Percentiles rank a stretch among this genome's conserved stretches.
phyloP scores from a whole-genome alignment of 2,888 invertebrate genomes.

The Idaea biselata region DNA sequence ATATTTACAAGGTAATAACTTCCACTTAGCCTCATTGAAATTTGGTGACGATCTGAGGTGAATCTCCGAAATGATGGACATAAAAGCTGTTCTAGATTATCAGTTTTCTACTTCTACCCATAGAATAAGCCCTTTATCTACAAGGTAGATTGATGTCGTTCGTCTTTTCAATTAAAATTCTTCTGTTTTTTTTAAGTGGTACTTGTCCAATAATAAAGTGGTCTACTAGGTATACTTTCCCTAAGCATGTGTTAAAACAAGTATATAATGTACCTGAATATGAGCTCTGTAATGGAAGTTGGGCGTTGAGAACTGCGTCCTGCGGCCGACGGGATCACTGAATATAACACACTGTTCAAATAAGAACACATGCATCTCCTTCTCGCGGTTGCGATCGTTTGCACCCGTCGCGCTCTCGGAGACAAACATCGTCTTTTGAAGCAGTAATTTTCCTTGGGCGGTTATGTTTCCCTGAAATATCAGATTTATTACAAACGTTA shows the following conservation, averaged over 20 bases:
- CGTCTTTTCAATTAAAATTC: no score
- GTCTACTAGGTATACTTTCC: neutral
- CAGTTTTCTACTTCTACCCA: no score
- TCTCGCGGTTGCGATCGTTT: conserved; percentile 50
- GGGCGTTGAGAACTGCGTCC: conserved; percentile 95
- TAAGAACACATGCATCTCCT: conserved; percentile 96
- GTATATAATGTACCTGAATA: conserved; percentile 86
- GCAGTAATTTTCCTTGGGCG: conserved; percentile 95
- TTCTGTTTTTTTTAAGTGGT: no score
- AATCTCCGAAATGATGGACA: no score
- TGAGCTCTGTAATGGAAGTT: conserved; percentile 97
- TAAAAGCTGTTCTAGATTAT: no score
- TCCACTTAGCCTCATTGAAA: no score
- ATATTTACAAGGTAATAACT: no score
- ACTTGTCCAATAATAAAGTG: no score
- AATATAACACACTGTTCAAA: conserved; percentile 99
- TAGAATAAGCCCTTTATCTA: no score
- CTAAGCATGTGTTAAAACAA: neutral
- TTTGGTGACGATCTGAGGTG: no score
- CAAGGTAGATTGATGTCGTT: no score
- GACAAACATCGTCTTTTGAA: conserved; percentile 90
- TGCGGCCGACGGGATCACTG: conserved; percentile 95
- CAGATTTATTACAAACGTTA: conserved; percentile 11
- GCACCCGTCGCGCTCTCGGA: conserved; percentile 81
- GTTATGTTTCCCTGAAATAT: conserved; percentile 94